A percentile compares a stretch with the other conserved stretches of the same genome.
These are phyloP conservation scores for Euzetes globulus DNA, from an alignment of 2,888 invertebrate species.

Conservation along the genomic window DNA sequence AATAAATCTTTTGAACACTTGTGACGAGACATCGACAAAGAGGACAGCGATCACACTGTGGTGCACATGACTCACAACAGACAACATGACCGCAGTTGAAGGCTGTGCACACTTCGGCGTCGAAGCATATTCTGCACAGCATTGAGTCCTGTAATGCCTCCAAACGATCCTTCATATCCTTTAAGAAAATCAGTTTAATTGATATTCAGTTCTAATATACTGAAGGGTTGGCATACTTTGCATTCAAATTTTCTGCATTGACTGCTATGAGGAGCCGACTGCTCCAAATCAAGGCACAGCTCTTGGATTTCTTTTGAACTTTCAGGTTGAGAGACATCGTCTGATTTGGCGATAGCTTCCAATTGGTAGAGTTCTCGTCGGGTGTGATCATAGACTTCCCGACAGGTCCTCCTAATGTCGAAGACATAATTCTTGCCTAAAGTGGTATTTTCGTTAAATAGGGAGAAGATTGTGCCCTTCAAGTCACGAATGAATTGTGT, in stretches of 20 bases:
- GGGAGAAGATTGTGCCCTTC: slow-evolving; percentile 80
- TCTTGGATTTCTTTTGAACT: not conserved
- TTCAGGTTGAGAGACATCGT: not conserved
- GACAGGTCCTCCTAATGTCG: slow-evolving; percentile 76
- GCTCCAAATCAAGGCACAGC: slow-evolving; percentile 5
- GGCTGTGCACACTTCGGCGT: slow-evolving; percentile 68
- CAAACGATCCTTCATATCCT: slow-evolving; percentile 13
- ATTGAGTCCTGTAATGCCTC: slow-evolving; percentile 44
- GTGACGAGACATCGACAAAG: slow-evolving; percentile 65
- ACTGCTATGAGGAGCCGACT: not conserved
- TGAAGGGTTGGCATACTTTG: not conserved
- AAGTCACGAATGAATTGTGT: slow-evolving; percentile 80
- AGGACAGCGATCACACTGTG: slow-evolving; percentile 65
- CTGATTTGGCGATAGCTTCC: slow-evolving; percentile 40
- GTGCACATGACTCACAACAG: slow-evolving; percentile 69
- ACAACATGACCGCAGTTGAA: slow-evolving; percentile 81
- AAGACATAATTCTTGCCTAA: slow-evolving; percentile 82
- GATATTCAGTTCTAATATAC: not conserved
- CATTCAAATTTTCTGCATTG: slow-evolving; percentile 1
- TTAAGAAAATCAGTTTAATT: not conserved
- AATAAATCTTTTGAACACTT: slow-evolving; percentile 52
- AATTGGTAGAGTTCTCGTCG: slow-evolving; percentile 62
- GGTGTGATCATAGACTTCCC: slow-evolving; percentile 82
- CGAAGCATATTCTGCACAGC: slow-evolving; percentile 82
- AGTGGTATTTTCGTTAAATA: slow-evolving; percentile 80